Evolutionary conservation across 2,797 vertebrate genomes (phyloP), one percentile per base, ranked within the genome.

Genomic region (Sciurus carolinensis): DNA sequence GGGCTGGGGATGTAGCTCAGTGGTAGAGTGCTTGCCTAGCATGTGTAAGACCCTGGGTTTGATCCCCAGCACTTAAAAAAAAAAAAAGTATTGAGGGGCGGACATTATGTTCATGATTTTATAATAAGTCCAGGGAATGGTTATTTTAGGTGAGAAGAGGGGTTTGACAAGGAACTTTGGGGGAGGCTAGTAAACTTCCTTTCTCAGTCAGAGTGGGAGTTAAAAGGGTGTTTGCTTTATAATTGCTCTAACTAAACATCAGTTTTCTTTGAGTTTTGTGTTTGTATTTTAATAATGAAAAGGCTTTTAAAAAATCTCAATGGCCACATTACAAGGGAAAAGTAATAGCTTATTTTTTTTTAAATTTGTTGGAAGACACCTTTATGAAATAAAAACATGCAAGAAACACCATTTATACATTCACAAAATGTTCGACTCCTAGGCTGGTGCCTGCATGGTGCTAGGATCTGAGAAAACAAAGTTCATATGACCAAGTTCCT

Each of bases 231-330:
- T 91, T 91, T 85, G 66, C 50, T 42, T 81, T 87, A 80, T n/a
- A 71, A 69, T 81, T 77, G 87, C 28, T n/a, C 17, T 85, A 54
- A 89, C 30, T 91, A n/a, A 42, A 28, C 5, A 30, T 85, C 80
- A 47, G 3, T 91, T 66, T 91, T 77, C 69, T 81, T 28, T 89
- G 67, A 33, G 64, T 92, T 93, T 86, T 77, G 7, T 77, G 26
- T 89, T 28, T 79, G 12, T 28, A 67, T 87, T 96, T 93, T 75
- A 91, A 87, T 84, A 44, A 62, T 64, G 20, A 82, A 92, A 91
- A 87, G 24, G 2, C 22, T 59, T 59, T 83, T 72, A 1, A 5
- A n/a, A 67, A 69, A 67, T 26, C 42, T 50, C n/a, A 50, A 67
- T 86, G 71, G 39, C 44, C 39, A 90, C 39, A 79, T 64, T 66